phyloP scores from a whole-genome alignment of 1,140 invertebrate genomes.

The Caenorhabditis latens region DNA sequence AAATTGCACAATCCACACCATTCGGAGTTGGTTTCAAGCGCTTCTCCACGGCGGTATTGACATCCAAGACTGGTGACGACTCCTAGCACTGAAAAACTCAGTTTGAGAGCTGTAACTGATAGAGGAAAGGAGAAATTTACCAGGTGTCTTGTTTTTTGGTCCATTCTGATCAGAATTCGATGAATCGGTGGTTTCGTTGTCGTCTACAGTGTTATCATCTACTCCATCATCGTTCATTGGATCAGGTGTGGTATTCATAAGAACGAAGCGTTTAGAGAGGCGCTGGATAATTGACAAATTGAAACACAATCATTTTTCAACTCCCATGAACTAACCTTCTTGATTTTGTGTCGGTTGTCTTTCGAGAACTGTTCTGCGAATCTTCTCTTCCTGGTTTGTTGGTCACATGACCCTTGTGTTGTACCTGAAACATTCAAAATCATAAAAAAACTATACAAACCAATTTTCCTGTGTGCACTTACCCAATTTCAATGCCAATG shows the following conservation, averaged over 20 bases:
- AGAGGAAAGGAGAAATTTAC: too few relatives aligned
- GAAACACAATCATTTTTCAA: not conserved
- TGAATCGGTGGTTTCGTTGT: not conserved
- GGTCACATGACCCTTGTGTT: slow-evolving; percentile 18
- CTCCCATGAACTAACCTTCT: not conserved
- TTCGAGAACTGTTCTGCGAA: not conserved
- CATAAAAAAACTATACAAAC: too few relatives aligned
- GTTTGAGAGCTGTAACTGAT: not conserved
- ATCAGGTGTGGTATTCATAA: slow-evolving; percentile 12
- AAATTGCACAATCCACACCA: slow-evolving; percentile 60
- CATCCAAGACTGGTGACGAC: slow-evolving; percentile 56
- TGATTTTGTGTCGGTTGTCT: not conserved
- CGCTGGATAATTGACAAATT: not conserved
- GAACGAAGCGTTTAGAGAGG: not conserved
- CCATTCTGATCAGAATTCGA: not conserved
- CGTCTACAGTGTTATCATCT: not conserved
- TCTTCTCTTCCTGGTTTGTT: slow-evolving; percentile 2
- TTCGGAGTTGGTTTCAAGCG: slow-evolving; percentile 16
- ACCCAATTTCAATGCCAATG: slow-evolving; percentile 5
- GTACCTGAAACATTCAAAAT: not conserved
- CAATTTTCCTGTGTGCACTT: not conserved
- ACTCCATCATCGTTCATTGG: not conserved
- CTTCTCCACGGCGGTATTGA: slow-evolving; percentile 52
- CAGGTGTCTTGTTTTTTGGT: not conserved
- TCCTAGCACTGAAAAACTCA: slow-evolving; percentile 50